phyloP scores from a whole-genome alignment of 2,797 vertebrate genomes.

The Onychomys leucogaster region DNA sequence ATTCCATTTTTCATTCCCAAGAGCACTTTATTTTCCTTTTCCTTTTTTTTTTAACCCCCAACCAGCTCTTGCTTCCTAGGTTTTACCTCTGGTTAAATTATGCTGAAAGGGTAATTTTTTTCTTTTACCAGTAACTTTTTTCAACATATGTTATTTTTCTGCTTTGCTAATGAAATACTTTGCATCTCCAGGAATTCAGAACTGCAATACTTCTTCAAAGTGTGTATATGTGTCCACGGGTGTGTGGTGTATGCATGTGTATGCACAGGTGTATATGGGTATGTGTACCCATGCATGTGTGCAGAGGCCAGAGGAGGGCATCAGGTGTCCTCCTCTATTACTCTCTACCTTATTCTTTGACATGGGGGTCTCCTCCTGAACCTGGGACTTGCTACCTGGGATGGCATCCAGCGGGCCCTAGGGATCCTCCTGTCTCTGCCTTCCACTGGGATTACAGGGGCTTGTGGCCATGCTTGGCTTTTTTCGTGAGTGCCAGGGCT shows the following conservation, averaged over 20 bases:
- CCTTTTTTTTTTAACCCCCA: not conserved
- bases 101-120: not conserved
- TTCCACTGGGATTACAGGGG: not conserved
- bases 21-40: not conserved
- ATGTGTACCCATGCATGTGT: not conserved
- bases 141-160: constrained; percentile 11
- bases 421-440: not conserved
- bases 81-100: constrained; percentile 42
- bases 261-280: not conserved
- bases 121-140: constrained; percentile 26
- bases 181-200: not conserved
- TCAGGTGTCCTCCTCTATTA: not conserved
- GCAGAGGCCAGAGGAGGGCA: not conserved
- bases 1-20: constrained; percentile 29
- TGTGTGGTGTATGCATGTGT: not conserved
- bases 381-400: not conserved
- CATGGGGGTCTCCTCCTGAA: not conserved
- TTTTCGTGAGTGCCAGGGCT: not conserved
- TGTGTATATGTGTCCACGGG: not conserved
- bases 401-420: not conserved
- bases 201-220: not conserved
- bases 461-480: not conserved
- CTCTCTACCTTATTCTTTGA: not conserved
- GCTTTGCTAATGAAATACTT: constrained; percentile 9
- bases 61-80: not conserved